These are phyloP conservation scores for Hydroisotoma schaefferi DNA, from an alignment of 2,888 invertebrate genomes.

Conservation along the genomic window DNA sequence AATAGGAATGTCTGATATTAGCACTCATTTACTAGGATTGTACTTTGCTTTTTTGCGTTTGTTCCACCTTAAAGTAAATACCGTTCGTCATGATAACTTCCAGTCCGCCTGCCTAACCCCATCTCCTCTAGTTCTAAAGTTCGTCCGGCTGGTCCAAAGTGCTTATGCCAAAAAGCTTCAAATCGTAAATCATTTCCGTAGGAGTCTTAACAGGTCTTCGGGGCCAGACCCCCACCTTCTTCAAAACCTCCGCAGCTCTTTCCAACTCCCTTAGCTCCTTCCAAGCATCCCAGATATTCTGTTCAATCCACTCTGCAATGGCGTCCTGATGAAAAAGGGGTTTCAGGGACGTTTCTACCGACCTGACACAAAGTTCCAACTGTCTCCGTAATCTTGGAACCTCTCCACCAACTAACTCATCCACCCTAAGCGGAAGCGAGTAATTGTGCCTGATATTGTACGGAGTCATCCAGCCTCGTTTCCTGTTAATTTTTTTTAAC, in stretches of 20 bases:
- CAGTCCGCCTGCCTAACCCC: too few species aligned
- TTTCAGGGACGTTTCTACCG: conserved; percentile 42
- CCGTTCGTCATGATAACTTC: too few species aligned
- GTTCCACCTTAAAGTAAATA: too few species aligned
- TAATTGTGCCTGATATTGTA: conserved; percentile 48
- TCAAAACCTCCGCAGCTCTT: conserved; percentile 39
- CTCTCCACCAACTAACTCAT: conserved; percentile 43
- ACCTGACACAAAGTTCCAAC: conserved; percentile 39
- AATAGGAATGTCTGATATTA: too few species aligned
- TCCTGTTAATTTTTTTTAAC: conserved; percentile 36
- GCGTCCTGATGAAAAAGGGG: conserved; percentile 36
- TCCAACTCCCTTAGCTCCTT: conserved; percentile 40
- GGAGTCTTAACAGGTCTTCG: conserved; percentile 43
- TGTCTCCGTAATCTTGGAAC: conserved; percentile 44
- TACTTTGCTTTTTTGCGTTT: too few species aligned
- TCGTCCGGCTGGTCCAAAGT: neutral
- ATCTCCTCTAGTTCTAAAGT: too few species aligned
- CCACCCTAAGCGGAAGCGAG: conserved; percentile 39
- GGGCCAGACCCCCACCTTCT: conserved; percentile 40
- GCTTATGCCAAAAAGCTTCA: conserved; percentile 32
- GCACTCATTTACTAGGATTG: too few species aligned
- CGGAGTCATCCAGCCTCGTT: conserved; percentile 44
- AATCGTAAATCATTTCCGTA: conserved; percentile 41
- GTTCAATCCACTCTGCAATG: conserved; percentile 47
- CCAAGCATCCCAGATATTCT: conserved; percentile 48